Conservation (phyloP, 2,888 invertebrate genomes). For the Criorhina ranunculi region DNA sequence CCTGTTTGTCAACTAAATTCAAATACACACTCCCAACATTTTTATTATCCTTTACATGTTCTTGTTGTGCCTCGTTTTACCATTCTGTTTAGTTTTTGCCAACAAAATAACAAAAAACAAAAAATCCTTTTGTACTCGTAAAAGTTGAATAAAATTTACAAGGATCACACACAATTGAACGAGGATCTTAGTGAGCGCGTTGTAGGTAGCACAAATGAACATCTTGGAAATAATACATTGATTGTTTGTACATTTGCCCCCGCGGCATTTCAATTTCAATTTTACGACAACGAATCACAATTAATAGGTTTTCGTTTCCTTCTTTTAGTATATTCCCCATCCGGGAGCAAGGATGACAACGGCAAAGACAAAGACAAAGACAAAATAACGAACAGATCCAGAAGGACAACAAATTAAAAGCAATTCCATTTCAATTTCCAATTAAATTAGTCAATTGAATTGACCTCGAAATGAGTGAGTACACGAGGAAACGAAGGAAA, state of each 20-base stretch:
- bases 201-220: slow-evolving; percentile 10
- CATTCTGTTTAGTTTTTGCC: not conserved
- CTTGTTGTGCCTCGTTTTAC: not conserved
- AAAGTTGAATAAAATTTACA: slow-evolving; percentile 46
- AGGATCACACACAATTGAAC: slow-evolving; percentile 23
- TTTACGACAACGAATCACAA: slow-evolving; percentile 54
- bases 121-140: slow-evolving; percentile 43
- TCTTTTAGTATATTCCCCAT: not conserved
- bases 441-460: slow-evolving; percentile 75
- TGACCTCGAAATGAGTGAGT: slow-evolving; percentile 70
- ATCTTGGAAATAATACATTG: slow-evolving; percentile 25
- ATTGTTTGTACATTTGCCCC: slow-evolving; percentile 37
- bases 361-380: too few relatives aligned
- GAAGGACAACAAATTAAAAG: slow-evolving; percentile 73
- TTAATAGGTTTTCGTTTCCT: slow-evolving; percentile 48
- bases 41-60: slow-evolving; percentile 58
- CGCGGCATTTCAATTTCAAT: slow-evolving; percentile 56
- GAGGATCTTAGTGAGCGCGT: slow-evolving; percentile 12
- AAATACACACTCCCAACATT: slow-evolving; percentile 51
- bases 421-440: slow-evolving; percentile 74
- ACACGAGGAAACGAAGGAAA: slow-evolving; percentile 15
- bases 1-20: slow-evolving; percentile 50
- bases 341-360: not conserved
- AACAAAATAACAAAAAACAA: not conserved
- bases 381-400: slow-evolving; percentile 8